Base-by-base conservation (phyloP, 1,140 invertebrate genomes). In the Drosophila ananassae region DNA sequence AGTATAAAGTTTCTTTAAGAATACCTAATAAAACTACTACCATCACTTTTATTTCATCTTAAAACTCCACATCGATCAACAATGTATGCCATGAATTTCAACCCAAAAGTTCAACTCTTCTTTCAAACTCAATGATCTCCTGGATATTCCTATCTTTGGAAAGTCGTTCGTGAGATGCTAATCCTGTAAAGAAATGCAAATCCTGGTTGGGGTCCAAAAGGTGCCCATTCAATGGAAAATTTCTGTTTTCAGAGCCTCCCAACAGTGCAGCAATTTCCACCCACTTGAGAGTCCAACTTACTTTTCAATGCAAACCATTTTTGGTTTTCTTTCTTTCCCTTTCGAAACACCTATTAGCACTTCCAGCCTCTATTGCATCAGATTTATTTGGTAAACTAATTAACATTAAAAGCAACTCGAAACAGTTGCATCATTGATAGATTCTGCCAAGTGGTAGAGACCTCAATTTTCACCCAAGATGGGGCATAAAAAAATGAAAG, bases 401-500 rank as follows among this genome's bases (percentile, higher is more conserved):
- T 78, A 63, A 72, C 78, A 54, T 50, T 24, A 67, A 46, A 53
- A 53, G 55, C 75, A 73, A 74, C 47, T 39, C 17, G 34, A 8
- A 7, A 62, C 30, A 55, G 55, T 85, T 82, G 67, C 71, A 69
- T 79, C 59, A 89, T 73, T 63, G 25, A 57, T 67, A 56, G 41
- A 79, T 87, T 89, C 83, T 89, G 62, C 32, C 21, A 5, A 10
- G 22, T 47, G 7, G 37, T 28, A 25, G 9, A 44, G 22, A n/a
- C 41, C 17, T 17, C 0, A 28, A 67, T 72, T 75, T 73, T 54
- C 69, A 58, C 48, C 22, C 44, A 12, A 39, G 25, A 50, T 41
- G 17, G 37, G 22, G 8, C 8, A 7, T 13, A 62, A 41, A 34
- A 69, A 83, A 87, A 89, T 44, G 83, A 87, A 87, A 87, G 82